Evolutionary conservation across 2,888 invertebrate species (phyloP), one percentile per base, ranked within the genome.

Genomic region (Gymnosoma rotundatum): DNA sequence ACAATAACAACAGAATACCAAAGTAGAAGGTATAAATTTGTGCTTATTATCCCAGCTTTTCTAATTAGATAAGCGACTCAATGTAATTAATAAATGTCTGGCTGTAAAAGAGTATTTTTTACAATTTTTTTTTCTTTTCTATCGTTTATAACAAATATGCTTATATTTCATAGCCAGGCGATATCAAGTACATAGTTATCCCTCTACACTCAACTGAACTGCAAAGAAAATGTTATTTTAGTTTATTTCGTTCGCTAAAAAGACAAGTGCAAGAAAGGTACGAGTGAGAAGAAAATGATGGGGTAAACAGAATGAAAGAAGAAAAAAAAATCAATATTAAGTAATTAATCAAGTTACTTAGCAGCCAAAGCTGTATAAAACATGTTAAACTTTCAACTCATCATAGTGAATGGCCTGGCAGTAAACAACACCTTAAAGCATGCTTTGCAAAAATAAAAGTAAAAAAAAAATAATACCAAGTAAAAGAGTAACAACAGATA

Each of bases 81-180:
- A 91, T 88, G 89, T 91, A 90, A 91, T 91, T 91, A 90, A 90
- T 90, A 90, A 89, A 90, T 89, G 90, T 90, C 90, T 86, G 83
- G 84, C 84, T 70, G 81, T 70, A 78, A 78, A 64, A 67, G 32
- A 18, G 50, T 61, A 70, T 64, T 84, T 73, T 80, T 72, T 64
- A 48, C 5, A 9, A 1, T 61, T 48, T 20, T 8, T n/a, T 50
- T 67, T 54, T n/a, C 36, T 4, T 50, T 1, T 54, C 36, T 45
- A 21, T 42, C 67, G 69, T 58, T 38, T 63, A 21, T 74, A 81
- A 69, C 63, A 70, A 70, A 66, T 70, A 58, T 52, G 64, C 78
- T 78, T 61, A 72, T 73, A 78, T 67, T 78, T 83, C 67, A 69
- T 78, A 78, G 42, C 63, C 81, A 70, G 60, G n/a, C 50, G 38